Evolutionary conservation across 2,113 vertebrate species (phyloP).

Genomic region (Hemicordylus capensis): DNA sequence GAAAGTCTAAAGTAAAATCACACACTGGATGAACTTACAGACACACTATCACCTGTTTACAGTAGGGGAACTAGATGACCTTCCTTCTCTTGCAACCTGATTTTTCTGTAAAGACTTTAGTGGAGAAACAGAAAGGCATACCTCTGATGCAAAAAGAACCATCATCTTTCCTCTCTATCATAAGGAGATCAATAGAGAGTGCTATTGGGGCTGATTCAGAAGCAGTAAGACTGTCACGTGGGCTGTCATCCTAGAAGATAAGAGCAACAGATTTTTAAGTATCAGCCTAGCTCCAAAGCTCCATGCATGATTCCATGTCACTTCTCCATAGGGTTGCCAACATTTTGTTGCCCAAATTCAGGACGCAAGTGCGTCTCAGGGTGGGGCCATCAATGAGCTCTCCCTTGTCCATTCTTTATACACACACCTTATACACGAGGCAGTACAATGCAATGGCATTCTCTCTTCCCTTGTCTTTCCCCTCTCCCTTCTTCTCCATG

Average conservation of each 20-base stretch:
- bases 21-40: background rate
- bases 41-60: background rate
- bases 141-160: conserved; percentile 94
- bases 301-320: background rate
- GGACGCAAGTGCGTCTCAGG: too few species aligned
- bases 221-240: conserved; percentile 76
- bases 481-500: too few species aligned
- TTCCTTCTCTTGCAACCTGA: background rate
- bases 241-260: conserved; percentile 86
- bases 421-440: too few species aligned
- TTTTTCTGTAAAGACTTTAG: background rate
- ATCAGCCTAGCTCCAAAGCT: background rate
- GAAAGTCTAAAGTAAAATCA: background rate
- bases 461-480: too few species aligned
- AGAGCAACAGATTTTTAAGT: conserved; percentile 16
- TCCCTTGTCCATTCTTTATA: too few species aligned
- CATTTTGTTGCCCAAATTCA: too few species aligned
- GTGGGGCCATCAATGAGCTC: too few species aligned
- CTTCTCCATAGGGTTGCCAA: too few species aligned
- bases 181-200: conserved; percentile 87
- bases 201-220: conserved; percentile 80
- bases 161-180: conserved; percentile 89
- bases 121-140: conserved; percentile 57
- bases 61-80: too few species aligned
- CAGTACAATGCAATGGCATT: too few species aligned